Evolutionary conservation across 2,797 vertebrate species (phyloP), one percentile per base, ranked within the genome.

Genomic region (Myoxocephalus aenaeus): DNA sequence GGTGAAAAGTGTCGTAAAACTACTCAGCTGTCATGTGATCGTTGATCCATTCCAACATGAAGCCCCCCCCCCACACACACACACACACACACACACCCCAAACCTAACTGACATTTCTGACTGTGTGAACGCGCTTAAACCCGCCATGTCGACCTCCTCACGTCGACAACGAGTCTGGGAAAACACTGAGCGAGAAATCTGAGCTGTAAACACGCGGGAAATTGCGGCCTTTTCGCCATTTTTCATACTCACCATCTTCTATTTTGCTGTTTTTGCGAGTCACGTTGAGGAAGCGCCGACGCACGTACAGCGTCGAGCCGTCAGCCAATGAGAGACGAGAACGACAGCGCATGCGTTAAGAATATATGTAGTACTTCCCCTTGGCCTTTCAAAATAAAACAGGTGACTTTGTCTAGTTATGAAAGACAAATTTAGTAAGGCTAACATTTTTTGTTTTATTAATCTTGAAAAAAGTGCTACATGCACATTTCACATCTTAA

Each of bases 161-260:
- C 63, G 53, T 71, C 9, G 20, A 46, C 42, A 46, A 22, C 22
- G 10, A 9, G 1, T 29, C 17, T 14, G 3, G 13, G 14, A 9
- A 40, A 50, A 50, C 57, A n/a, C 6, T 22, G 2, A 11, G 65
- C 13, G 51, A 32, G 14, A 64, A 29, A 29, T 3, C 12, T 1
- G 2, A 7, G 12, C 38, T 67, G 11, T 18, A 69, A 77, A 62
- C n/a, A 4, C 2, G n/a, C 40, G 1, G 9, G 0, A 72, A 79
- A 68, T 58, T 5, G 5, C 2, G 29, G 25, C 63, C 59, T 87
- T 88, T 79, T 74, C 67, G 74, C 79, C 81, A 64, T 91, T 93
- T 91, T 93, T 90, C 75, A 68, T 87, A 93, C 94, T 94, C 90
- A 96, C 95, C 95, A 96, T 96, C 90, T 95, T 96, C 83, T 91